Evolutionary conservation across 92 coral and sea anemone genomes (phyloP).

Genomic region (Porites rus): DNA sequence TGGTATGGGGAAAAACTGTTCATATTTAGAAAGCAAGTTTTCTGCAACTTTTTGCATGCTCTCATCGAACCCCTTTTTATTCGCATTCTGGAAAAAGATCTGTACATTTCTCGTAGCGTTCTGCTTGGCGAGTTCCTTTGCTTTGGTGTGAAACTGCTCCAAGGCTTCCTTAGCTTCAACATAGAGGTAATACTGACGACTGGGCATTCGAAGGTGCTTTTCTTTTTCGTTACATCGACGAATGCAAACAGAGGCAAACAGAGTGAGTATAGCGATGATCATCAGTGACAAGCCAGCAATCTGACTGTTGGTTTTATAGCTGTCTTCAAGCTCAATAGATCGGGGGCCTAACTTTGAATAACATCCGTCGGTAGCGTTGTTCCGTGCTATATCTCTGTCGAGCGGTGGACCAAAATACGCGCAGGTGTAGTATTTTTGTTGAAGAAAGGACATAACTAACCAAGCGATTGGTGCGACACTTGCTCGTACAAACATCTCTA

Average conservation of each 20-base stretch:
- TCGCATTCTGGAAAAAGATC: neutral
- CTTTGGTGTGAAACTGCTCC: conserved; percentile 47
- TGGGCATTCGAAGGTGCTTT: conserved; percentile 37
- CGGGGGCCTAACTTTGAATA: neutral
- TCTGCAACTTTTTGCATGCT: conserved; percentile 8
- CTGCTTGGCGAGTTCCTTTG: conserved; percentile 59
- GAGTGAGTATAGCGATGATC: conserved; percentile 13
- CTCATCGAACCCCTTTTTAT: neutral
- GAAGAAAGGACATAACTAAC: conserved; percentile 66
- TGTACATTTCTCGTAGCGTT: conserved; percentile 27
- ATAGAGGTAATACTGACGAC: conserved; percentile 48
- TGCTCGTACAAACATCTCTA: conserved; percentile 35
- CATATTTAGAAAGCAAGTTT: neutral
- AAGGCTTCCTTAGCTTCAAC: conserved; percentile 66
- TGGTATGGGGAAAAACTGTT: conserved; percentile 22
- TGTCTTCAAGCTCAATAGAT: conserved; percentile 29
- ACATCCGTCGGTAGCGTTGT: conserved; percentile 5
- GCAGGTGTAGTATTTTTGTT: conserved; percentile 59
- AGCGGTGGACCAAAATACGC: conserved; percentile 62
- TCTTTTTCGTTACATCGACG: conserved; percentile 15
- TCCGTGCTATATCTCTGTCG: neutral
- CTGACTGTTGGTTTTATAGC: conserved; percentile 43
- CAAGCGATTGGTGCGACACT: conserved; percentile 53
- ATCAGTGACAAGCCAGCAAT: conserved; percentile 46
- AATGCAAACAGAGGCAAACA: conserved; percentile 17